Base-by-base conservation (phyloP, 1,140 invertebrate species). In the Panulirus ornatus region DNA sequence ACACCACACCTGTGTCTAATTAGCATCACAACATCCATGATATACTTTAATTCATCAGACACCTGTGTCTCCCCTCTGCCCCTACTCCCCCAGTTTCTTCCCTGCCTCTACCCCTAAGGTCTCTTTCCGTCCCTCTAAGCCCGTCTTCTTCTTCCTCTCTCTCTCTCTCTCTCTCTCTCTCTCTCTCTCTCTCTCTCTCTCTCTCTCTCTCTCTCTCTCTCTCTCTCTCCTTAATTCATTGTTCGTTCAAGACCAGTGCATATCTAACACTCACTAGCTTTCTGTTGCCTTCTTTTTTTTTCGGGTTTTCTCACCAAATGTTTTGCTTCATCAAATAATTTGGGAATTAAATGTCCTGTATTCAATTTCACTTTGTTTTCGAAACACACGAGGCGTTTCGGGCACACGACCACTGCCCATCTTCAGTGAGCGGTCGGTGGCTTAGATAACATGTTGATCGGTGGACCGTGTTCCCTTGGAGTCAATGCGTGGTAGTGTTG, bases 1-100 rank as follows among this genome's bases (percentile, higher is more conserved):
- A 30, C 70, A 38, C 22, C 34, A 73, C 70, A 73, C 70, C 70
- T 73, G 70, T 73, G 34, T 34, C 70, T 73, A 73, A 73, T 73
- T 73, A 73, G 34, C 70, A 73, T 73, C 34, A 73, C 34, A 73
- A 73, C 42, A 38, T 34, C 70, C 30, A 34, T 0, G 34, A 42
- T n/a, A 79, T 79, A 1, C 44, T 42, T 79, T 79, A 79, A 27
- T 30, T 36, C 11, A 11, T 54, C 22, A 11, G 27, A 42, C 44
- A 42, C 76, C 40, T 51, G 44, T 79, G 44, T 42, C 19, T 11
- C 76, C 76, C 19, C 40, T 3, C 8, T 42, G 36, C 76, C 8
- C 8, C 11, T n/a, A 8, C 27, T 34, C 73, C 36, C 14, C 73
- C 36, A 5, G 5, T 22, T 11, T 40, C 8, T 2, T 40, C 42